Conservation (phyloP, 2,113 vertebrate genomes). For the Phylloscopus trochiloides region DNA sequence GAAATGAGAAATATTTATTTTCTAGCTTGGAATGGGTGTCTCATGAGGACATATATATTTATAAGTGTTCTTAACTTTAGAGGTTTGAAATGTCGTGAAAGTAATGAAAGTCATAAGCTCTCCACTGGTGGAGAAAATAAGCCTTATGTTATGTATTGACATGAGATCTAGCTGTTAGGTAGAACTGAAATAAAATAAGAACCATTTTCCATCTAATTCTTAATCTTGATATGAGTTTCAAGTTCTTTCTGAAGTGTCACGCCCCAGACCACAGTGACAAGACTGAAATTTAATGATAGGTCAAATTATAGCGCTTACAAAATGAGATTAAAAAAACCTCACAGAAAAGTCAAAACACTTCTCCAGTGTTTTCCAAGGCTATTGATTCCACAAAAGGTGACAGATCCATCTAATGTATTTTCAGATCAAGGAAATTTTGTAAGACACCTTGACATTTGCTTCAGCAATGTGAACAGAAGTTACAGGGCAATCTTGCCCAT, state of each 20-base stretch:
- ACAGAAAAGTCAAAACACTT: background rate
- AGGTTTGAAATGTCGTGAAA: background rate
- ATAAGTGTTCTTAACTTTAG: background rate
- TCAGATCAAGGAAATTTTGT: background rate
- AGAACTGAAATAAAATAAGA: background rate
- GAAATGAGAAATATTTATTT: slow-evolving; percentile 7
- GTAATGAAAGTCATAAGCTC: background rate
- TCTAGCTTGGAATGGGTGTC: background rate
- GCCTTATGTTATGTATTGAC: background rate
- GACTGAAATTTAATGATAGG: background rate
- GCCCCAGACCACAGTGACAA: background rate
- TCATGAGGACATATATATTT: background rate
- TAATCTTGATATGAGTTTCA: background rate
- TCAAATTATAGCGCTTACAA: background rate
- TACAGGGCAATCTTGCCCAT: background rate
- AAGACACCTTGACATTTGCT: background rate
- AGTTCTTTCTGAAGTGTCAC: background rate
- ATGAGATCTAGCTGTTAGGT: background rate
- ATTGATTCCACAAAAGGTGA: background rate
- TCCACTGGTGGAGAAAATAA: background rate
- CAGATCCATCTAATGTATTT: background rate
- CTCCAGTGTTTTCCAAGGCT: background rate
- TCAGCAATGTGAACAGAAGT: background rate
- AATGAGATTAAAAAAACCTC: background rate
- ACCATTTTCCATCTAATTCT: background rate